Conservation (phyloP, 2,113 vertebrate genomes). For the Onychostoma macrolepis region DNA sequence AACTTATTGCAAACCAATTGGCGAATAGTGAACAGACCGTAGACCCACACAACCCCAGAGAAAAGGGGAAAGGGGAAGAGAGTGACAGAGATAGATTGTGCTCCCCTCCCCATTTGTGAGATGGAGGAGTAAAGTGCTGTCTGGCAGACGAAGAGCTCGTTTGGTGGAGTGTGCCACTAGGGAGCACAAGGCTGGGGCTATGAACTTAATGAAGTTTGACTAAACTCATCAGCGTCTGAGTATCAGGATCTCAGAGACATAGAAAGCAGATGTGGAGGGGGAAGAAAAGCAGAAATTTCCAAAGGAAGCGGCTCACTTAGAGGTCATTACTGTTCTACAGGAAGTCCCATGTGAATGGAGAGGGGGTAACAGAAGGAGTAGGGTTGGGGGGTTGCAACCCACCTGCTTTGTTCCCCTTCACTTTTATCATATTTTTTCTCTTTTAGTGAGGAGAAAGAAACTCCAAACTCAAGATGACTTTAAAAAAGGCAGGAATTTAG, state of each 20-base stretch:
- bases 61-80: conserved; percentile 32
- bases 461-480: background rate
- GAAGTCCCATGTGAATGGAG: conserved; percentile 34
- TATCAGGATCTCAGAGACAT: conserved; percentile 47
- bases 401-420: conserved; percentile 31
- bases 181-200: conserved; percentile 54
- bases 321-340: conserved; percentile 54
- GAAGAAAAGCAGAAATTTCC: conserved; percentile 29
- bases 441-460: background rate
- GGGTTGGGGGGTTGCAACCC: conserved; percentile 14
- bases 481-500: background rate
- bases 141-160: conserved; percentile 50
- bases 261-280: conserved; percentile 61
- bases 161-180: conserved; percentile 55
- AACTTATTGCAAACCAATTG: conserved; percentile 57
- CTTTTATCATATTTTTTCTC: background rate
- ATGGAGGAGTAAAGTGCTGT: conserved; percentile 54
- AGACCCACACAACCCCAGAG: conserved; percentile 49
- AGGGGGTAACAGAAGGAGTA: background rate
- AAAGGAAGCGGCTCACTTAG: conserved; percentile 53
- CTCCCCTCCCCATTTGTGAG: conserved; percentile 49
- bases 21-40: conserved; percentile 54
- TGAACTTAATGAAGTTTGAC: conserved; percentile 67
- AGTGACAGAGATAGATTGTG: conserved; percentile 48
- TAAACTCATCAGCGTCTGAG: conserved; percentile 63